Conservation (phyloP, 2,888 invertebrate genomes). For the Lepeophtheirus nordmannii region DNA sequence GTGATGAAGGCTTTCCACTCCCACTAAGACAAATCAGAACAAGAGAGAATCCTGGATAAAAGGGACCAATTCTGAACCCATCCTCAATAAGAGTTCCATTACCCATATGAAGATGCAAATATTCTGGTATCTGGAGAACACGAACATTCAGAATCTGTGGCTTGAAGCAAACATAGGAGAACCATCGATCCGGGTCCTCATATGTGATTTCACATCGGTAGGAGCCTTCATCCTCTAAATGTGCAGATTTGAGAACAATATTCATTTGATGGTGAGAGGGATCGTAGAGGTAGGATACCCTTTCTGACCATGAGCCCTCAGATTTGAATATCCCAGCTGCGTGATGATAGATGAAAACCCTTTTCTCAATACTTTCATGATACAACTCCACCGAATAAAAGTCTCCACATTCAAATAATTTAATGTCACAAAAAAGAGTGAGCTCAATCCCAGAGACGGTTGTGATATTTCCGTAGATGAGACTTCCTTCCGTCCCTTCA, state of each 20-base stretch:
- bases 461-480: neutral
- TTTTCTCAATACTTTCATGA: neutral
- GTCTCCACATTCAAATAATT: slow-evolving; percentile 18
- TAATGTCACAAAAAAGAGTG: slow-evolving; percentile 12
- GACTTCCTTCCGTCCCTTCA: too few relatives aligned
- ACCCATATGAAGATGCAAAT: slow-evolving; percentile 4
- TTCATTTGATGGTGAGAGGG: slow-evolving; percentile 12
- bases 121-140: slow-evolving; percentile 16
- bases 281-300: slow-evolving; percentile 16
- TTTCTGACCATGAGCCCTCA: slow-evolving; percentile 13
- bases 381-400: slow-evolving; percentile 19
- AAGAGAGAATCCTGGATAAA: neutral
- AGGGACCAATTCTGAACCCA: slow-evolving; percentile 1
- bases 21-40: slow-evolving; percentile 10
- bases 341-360: slow-evolving; percentile 21
- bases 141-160: slow-evolving; percentile 12
- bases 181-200: slow-evolving; percentile 20
- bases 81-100: slow-evolving; percentile 15
- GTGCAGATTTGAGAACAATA: neutral
- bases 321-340: slow-evolving; percentile 19
- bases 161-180: slow-evolving; percentile 6
- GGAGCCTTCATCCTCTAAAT: slow-evolving; percentile 12
- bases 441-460: slow-evolving; percentile 19
- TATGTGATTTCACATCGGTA: slow-evolving; percentile 24
- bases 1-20: slow-evolving; percentile 14